Evolutionary conservation across 2,888 invertebrate species (phyloP), one percentile per base, ranked within the genome.

Genomic region (Phortica magna): DNA sequence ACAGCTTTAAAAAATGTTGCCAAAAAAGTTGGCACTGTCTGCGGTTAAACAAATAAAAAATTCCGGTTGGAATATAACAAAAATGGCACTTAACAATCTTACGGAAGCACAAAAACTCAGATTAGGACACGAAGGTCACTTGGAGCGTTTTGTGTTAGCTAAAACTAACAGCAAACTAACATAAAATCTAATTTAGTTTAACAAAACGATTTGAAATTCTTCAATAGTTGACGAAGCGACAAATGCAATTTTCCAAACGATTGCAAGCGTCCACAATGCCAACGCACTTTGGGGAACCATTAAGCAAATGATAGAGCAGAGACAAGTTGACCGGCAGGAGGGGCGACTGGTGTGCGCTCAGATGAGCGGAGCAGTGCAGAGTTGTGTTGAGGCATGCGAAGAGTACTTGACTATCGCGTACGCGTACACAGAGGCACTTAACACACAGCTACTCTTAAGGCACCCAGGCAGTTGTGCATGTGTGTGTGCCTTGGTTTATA

Each of bases 181-280:
- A 12, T 12, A 48, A 14, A 9, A 48, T 12, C 14, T 48, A 19
- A 17, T 61, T 61, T 22, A 19, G 19, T 19, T 61, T 9, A 7
- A 31, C 12, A 22, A 19, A 31, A 10, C 2, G 39, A 64, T 14
- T 64, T 19, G 19, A 64, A 64, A 22, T 10, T 31, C 39, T 31
- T 9, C 22, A 64, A 48, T 7, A 12, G 48, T 48, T 9, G 1
- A 14, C 48, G 14, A 48, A 14, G 39, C 64, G 14, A 39, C 39
- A 64, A 64, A 31, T 64, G 64, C 64, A 64, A 64, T 64, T 64
- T 64, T 64, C 22, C 39, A 39, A 64, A 64, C 39, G 64, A 22
- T 31, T 19, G 39, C 64, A 64, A 64, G 39, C 64, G 39, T 39
- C 14, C 39, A 12, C 39, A 39, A 9, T 31, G 39, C 39, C 1